phyloP scores from a whole-genome alignment of 2,888 invertebrate species.

The Ennomos quercinarius region DNA sequence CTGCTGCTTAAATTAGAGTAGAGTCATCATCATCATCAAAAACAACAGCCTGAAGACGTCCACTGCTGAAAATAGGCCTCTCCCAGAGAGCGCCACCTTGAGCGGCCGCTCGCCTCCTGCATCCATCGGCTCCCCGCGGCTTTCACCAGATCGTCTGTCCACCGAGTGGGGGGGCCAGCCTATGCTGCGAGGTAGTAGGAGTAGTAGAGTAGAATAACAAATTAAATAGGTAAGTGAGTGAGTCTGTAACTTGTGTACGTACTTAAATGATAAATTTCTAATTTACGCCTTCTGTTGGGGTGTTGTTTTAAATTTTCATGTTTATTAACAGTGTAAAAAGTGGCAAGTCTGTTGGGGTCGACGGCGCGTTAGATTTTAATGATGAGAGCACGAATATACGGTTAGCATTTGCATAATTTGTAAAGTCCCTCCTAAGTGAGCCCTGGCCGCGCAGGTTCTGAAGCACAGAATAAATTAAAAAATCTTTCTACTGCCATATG shows the following conservation, averaged over 20 bases:
- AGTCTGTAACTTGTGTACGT: no score
- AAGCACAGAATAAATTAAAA: conserved; percentile 37
- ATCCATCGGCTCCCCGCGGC: no score
- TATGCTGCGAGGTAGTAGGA: no score
- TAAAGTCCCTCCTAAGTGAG: conserved; percentile 55
- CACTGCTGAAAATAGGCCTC: no score
- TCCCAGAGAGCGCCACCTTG: no score
- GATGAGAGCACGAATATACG: conserved; percentile 51
- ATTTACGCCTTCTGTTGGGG: neutral
- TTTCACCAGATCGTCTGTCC: no score
- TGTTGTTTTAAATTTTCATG: conserved; percentile 33
- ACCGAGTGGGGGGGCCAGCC: no score
- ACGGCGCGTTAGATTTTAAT: conserved; percentile 63
- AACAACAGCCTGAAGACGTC: no score
- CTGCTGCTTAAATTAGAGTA: no score
- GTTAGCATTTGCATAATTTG: conserved; percentile 64
- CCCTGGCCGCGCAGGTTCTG: conserved; percentile 30
- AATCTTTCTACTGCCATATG: conserved; percentile 23
- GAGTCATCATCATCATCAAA: no score
- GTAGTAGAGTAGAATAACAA: no score
- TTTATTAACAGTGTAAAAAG: conserved; percentile 45
- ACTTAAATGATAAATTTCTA: conserved; percentile 9
- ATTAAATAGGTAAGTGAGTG: conserved; percentile 1
- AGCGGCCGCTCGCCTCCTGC: no score
- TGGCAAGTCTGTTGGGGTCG: conserved; percentile 44